Evolutionary conservation across 2,113 vertebrate genomes (phyloP).

Genomic region (Malurus melanocephalus): DNA sequence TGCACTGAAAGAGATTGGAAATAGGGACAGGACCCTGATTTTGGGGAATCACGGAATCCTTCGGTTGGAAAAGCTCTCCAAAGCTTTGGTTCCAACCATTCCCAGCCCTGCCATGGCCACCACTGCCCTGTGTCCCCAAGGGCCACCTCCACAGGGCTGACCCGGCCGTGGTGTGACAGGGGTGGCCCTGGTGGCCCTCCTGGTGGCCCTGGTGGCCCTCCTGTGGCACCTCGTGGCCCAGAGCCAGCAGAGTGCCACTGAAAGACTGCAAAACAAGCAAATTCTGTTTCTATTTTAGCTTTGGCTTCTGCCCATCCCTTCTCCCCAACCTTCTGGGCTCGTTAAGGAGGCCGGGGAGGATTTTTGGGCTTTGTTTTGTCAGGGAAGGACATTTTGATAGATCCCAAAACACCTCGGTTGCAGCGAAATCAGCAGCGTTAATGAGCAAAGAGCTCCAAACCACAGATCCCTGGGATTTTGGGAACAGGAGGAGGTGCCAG

Average conservation of each 20-base stretch:
- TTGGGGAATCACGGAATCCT: too few species aligned
- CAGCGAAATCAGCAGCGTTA: not conserved
- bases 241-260: not conserved
- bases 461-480: not conserved
- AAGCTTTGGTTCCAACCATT: not conserved
- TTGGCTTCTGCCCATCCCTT: not conserved
- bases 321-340: fast-evolving
- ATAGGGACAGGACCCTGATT: not conserved
- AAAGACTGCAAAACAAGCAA: fast-evolving
- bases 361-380: not conserved
- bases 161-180: too few species aligned
- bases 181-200: not conserved
- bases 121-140: not conserved
- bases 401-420: not conserved
- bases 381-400: not conserved
- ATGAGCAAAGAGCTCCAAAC: not conserved
- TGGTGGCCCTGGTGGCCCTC: not conserved
- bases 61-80: not conserved
- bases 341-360: not conserved
- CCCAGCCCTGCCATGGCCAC: not conserved
- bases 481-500: not conserved
- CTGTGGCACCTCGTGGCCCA: fast-evolving
- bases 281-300: not conserved
- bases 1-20: not conserved
- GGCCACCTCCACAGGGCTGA: not conserved